Conservation (phyloP, 2,113 vertebrate genomes). For the Grallaria varia region DNA sequence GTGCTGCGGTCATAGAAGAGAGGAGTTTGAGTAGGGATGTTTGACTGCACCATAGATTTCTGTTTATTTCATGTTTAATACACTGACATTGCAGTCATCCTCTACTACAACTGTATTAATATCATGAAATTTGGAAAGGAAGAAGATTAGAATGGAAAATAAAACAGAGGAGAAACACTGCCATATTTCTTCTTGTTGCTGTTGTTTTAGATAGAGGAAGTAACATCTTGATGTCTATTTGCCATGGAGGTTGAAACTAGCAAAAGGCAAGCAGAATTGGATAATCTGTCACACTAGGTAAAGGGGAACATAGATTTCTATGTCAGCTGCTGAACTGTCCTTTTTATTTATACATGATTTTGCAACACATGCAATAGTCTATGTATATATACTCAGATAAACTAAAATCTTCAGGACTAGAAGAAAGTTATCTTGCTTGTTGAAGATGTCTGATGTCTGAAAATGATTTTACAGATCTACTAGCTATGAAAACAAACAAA, state of each 20-base stretch:
- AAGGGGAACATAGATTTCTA: not conserved
- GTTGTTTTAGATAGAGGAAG: not conserved
- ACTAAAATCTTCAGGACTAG: not conserved
- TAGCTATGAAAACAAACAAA: not conserved
- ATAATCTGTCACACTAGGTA: not conserved
- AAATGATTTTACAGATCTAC: not conserved
- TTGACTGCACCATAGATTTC: not conserved
- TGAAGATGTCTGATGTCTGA: not conserved
- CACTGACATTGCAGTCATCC: not conserved
- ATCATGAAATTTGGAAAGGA: not conserved
- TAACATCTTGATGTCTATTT: not conserved
- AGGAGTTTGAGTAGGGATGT: not conserved
- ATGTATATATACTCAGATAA: not conserved
- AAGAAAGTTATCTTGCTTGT: not conserved
- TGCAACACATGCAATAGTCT: not conserved
- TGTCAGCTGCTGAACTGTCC: not conserved
- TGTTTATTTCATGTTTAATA: not conserved
- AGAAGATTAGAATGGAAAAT: not conserved
- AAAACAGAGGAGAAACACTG: not conserved
- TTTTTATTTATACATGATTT: not conserved
- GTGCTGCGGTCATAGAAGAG: not conserved
- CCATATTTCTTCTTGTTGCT: not conserved
- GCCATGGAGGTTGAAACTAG: not conserved
- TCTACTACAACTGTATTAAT: not conserved
- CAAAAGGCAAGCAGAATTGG: not conserved